These are phyloP conservation scores for Oedothorax gibbosus DNA, from an alignment of 1,140 invertebrate genomes.

Conservation along the genomic window DNA sequence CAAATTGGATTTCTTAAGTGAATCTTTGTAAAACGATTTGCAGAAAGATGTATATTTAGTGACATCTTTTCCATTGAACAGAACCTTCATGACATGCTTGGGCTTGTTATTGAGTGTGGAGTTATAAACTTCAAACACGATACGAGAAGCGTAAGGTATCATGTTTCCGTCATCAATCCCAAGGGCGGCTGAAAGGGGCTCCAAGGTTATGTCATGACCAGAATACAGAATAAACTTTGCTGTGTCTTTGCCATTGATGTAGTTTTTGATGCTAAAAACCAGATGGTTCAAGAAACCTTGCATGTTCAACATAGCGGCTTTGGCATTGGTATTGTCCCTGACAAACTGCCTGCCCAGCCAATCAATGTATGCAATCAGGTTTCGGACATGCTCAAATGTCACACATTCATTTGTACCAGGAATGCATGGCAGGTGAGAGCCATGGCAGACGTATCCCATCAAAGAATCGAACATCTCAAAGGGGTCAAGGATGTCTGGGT, in stretches of 20 bases:
- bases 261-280: conserved; percentile 76
- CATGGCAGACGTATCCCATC: conserved; percentile 85
- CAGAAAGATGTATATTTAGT: conserved; percentile 87
- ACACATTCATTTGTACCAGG: conserved; percentile 63
- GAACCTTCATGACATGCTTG: conserved; percentile 82
- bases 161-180: conserved; percentile 76
- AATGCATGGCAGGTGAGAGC: conserved; percentile 79
- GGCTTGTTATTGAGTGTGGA: conserved; percentile 65
- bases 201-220: conserved; percentile 89
- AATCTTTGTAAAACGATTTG: conserved; percentile 59
- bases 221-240: conserved; percentile 87
- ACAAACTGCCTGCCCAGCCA: conserved; percentile 64
- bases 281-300: conserved; percentile 69
- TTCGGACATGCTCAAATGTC: conserved; percentile 64
- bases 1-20: not conserved
- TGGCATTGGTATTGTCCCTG: conserved; percentile 57
- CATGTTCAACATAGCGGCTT: conserved; percentile 65
- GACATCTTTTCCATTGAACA: conserved; percentile 88
- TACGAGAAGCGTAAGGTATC: conserved; percentile 82
- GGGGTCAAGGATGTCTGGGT: conserved; percentile 74
- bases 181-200: conserved; percentile 82
- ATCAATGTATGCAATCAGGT: conserved; percentile 66
- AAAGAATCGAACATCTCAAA: conserved; percentile 83
- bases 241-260: conserved; percentile 82
- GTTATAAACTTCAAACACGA: conserved; percentile 81